Base-by-base conservation (phyloP, 2,797 vertebrate genomes). In the Pangasius mekongensis region DNA sequence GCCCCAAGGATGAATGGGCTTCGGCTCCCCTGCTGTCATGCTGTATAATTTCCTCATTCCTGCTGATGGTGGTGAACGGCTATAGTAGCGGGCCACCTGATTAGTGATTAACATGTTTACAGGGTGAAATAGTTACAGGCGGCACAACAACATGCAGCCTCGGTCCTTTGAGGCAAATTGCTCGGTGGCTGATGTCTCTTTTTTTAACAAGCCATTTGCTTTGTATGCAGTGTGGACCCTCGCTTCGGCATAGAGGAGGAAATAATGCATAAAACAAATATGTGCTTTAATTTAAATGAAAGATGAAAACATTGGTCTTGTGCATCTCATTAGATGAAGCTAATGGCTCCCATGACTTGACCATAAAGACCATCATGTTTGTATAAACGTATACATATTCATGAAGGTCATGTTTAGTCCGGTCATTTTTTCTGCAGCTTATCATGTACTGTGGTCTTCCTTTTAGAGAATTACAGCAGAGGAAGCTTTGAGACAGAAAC, bases 61-160 rank as follows among this genome's bases (percentile, higher is more conserved):
- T 78, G 43, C 91, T 93, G 94, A 95, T 93, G 93, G 92, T 90
- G 90, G 90, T 89, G 91, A 91, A 90, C 91, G 92, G 91, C 86
- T 90, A 92, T 92, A 93, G 93, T 93, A 94, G 94, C 88, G 89
- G 91, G 89, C 90, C 86, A 77, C 90, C 91, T 94, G 94, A 95
- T 95, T 95, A 93, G 94, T 95, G 94, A 95, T 95, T 95, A 93
- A 94, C 93, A 94, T 95, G 94, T 95, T 95, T 94, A 95, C 93
- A 90, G 86, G 87, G 91, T 36, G 18, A 92, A 91, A 94, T 89
- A 90, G 92, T 93, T 93, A 89, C 91, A 83, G 39, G 81, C 81
- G 18, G 81, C 58, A 64, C 89, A 91, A 85, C 87, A 76, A 77
- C 81, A 89, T 88, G 89, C 3, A 36, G 91, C 87, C 87, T 86